Evolutionary conservation across 2,113 vertebrate genomes (phyloP).

Genomic region (Tretioscincus oriximinensis): DNA sequence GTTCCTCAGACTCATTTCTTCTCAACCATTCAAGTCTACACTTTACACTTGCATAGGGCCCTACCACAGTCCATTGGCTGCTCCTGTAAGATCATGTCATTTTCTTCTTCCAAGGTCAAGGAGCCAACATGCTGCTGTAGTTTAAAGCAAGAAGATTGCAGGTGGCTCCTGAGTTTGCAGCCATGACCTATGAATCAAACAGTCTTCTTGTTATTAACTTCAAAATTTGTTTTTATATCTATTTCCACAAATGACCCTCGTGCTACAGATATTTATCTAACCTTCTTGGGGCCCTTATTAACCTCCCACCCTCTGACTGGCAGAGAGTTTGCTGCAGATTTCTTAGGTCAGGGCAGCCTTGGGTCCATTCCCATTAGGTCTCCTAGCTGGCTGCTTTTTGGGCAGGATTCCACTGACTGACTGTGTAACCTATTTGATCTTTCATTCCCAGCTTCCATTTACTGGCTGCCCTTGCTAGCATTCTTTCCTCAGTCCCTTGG

Average conservation of each 20-base stretch:
- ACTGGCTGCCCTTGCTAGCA: slow-evolving; percentile 2
- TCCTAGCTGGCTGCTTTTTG: neutral
- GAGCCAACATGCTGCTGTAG: slow-evolving; percentile 33
- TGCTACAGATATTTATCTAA: neutral
- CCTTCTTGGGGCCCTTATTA: slow-evolving; percentile 2
- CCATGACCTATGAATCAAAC: slow-evolving; percentile 55
- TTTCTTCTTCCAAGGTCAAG: slow-evolving; percentile 38
- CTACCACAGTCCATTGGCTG: slow-evolving; percentile 16
- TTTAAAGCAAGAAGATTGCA: slow-evolving; percentile 41
- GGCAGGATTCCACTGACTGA: neutral
- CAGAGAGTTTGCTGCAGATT: slow-evolving; percentile 2
- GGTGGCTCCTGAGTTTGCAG: slow-evolving; percentile 42
- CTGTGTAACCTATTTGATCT: slow-evolving; percentile 13
- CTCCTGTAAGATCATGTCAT: slow-evolving; percentile 4
- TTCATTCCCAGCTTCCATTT: slow-evolving; percentile 20
- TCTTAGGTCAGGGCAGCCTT: neutral
- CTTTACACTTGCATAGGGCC: slow-evolving; percentile 27
- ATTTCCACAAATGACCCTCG: neutral
- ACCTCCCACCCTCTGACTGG: slow-evolving; percentile 6
- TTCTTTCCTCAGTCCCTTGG: neutral
- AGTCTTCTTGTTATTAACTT: slow-evolving; percentile 54
- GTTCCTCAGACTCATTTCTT: slow-evolving; percentile 11
- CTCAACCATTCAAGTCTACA: slow-evolving; percentile 9
- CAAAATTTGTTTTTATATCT: neutral
- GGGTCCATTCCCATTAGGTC: neutral